Evolutionary conservation across 1,140 invertebrate genomes (phyloP).

Genomic region (Drosophila triauraria): DNA sequence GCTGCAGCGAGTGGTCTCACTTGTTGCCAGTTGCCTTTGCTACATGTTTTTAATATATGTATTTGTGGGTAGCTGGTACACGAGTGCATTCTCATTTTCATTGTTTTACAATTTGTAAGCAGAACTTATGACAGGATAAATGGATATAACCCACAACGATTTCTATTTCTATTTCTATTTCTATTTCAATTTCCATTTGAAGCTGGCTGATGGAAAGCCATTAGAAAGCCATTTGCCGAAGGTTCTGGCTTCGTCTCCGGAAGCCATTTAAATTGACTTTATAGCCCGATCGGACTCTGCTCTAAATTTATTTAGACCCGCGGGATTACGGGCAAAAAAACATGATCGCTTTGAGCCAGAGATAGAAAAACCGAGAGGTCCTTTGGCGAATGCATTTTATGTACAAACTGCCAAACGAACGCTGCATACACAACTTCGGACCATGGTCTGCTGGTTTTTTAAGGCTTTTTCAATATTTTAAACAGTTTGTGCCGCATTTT

Average conservation of each 20-base stretch:
- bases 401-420: constrained; percentile 16
- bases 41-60: constrained; percentile 31
- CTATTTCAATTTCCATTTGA: constrained; percentile 57
- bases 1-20: constrained; percentile 52
- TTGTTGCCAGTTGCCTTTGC: constrained; percentile 67
- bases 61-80: constrained; percentile 16
- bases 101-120: constrained; percentile 83
- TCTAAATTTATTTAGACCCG: constrained; percentile 11
- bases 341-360: constrained; percentile 13
- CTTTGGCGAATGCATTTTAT: constrained; percentile 35
- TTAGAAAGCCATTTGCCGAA: constrained; percentile 72
- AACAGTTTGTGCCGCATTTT: constrained; percentile 32
- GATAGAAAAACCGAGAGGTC: constrained; percentile 2
- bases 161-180: constrained; percentile 15
- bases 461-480: constrained; percentile 46
- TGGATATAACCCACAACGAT: constrained; percentile 38
- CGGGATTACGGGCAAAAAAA: constrained; percentile 14
- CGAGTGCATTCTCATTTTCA: constrained; percentile 70
- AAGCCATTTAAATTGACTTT: constrained; percentile 32
- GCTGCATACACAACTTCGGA: constrained; percentile 21
- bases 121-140: constrained; percentile 82
- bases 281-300: constrained; percentile 24
- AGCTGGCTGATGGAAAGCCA: constrained; percentile 71
- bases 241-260: constrained; percentile 19
- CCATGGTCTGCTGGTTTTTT: constrained; percentile 9